phyloP scores from a whole-genome alignment of 2,888 invertebrate genomes.

The Stenurella melanura region DNA sequence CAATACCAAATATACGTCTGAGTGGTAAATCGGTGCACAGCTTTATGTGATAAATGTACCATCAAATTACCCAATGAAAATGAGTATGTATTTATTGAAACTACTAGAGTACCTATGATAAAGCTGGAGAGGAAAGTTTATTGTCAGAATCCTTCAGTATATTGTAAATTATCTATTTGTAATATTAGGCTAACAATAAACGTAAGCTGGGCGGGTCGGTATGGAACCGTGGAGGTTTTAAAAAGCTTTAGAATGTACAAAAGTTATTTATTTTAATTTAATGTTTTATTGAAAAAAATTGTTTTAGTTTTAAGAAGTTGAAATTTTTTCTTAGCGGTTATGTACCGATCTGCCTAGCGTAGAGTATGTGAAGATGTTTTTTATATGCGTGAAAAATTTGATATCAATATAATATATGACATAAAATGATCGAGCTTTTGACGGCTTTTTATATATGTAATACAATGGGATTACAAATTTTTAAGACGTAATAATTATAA shows the following conservation, averaged over 20 bases:
- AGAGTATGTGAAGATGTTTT: conserved; percentile 70
- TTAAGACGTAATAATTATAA: conserved; percentile 73
- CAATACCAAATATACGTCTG: conserved; percentile 58
- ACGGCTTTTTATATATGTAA: conserved; percentile 74
- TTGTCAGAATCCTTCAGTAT: conserved; percentile 69
- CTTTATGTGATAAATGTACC: conserved; percentile 41
- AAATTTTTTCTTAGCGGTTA: conserved; percentile 46
- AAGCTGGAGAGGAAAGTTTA: conserved; percentile 69
- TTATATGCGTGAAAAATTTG: conserved; percentile 72
- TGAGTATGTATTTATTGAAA: conserved; percentile 62
- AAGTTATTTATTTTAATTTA: conserved; percentile 56
- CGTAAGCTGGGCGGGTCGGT: conserved; percentile 33
- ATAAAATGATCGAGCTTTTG: conserved; percentile 74
- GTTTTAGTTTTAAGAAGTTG: conserved; percentile 53
- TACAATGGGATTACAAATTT: conserved; percentile 73
- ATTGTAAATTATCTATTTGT: conserved; percentile 72
- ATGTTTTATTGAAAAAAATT: conserved; percentile 46
- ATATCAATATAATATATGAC: conserved; percentile 73
- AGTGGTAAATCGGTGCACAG: conserved; percentile 41
- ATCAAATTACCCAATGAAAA: conserved; percentile 59
- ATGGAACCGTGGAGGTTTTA: conserved; percentile 24
- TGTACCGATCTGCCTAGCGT: conserved; percentile 56
- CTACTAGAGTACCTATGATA: conserved; percentile 74
- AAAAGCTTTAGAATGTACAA: conserved; percentile 59
- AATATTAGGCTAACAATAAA: conserved; percentile 69